A percentile compares a stretch with the other conserved stretches of the same genome.
These are phyloP conservation scores for Drosophila lacertosa DNA, from an alignment of 1,140 invertebrate species.

Conservation along the genomic window DNA sequence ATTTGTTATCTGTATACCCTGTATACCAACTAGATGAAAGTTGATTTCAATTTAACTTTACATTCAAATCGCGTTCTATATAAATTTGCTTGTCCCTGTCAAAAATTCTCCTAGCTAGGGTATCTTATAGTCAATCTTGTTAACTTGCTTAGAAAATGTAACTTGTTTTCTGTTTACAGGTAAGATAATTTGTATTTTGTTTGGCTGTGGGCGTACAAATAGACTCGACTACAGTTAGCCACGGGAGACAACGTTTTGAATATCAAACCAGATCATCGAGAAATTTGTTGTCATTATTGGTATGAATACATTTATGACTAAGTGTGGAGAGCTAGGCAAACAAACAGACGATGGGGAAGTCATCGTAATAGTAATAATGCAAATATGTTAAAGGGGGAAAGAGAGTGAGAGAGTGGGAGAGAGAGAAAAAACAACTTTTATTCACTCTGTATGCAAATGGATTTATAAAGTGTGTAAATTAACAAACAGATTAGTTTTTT, in stretches of 20 bases:
- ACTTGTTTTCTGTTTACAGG: constrained; percentile 10
- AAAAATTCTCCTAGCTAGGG: background rate
- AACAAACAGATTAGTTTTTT: background rate
- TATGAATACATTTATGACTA: constrained; percentile 43
- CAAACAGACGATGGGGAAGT: constrained; percentile 28
- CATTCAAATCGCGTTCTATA: too few species aligned
- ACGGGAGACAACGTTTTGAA: constrained; percentile 22
- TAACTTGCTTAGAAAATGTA: background rate
- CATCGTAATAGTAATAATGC: background rate
- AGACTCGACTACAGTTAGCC: constrained; percentile 34
- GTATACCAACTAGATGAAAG: too few species aligned
- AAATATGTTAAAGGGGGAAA: too few species aligned
- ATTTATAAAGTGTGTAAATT: background rate
- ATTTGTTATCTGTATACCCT: too few species aligned
- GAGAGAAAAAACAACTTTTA: constrained; percentile 16
- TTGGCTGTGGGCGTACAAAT: constrained; percentile 31
- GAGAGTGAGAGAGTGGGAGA: background rate
- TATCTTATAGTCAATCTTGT: constrained; percentile 2
- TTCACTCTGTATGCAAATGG: constrained; percentile 23
- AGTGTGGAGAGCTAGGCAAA: constrained; percentile 12
- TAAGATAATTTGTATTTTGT: constrained; percentile 35
- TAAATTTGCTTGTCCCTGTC: background rate
- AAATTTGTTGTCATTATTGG: constrained; percentile 20
- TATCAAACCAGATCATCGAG: constrained; percentile 46
- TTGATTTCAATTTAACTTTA: too few species aligned